Percentiles rank a stretch among this genome's conserved stretches.
phyloP scores from a whole-genome alignment of 2,797 vertebrate species.

The Rhabdophis nuchalis region DNA sequence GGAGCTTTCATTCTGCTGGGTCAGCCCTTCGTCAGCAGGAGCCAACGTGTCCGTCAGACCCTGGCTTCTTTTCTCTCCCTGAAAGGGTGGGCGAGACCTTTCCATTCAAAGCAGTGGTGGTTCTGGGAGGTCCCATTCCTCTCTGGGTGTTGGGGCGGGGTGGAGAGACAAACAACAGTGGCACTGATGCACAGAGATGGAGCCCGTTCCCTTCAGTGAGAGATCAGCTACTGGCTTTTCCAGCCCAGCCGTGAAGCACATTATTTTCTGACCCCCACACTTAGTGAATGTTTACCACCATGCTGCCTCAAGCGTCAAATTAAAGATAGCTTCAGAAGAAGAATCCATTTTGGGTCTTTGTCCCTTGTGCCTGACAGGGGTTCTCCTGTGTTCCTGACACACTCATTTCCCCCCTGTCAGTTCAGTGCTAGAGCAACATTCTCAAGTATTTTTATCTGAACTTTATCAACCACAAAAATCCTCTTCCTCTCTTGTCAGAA shows the following conservation, averaged over 20 bases:
- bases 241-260: background rate
- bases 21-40: slow-evolving; percentile 54
- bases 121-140: slow-evolving; percentile 62
- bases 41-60: slow-evolving; percentile 66
- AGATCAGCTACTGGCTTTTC: slow-evolving; percentile 14
- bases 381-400: background rate
- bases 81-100: slow-evolving; percentile 65
- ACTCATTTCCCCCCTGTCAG: background rate
- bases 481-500: background rate
- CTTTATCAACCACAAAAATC: background rate
- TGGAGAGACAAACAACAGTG: slow-evolving; percentile 26
- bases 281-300: slow-evolving; percentile 9
- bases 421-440: background rate
- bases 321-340: background rate
- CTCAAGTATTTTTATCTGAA: background rate
- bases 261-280: background rate
- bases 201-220: slow-evolving; percentile 7
- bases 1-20: slow-evolving; percentile 61
- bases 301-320: background rate
- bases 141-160: slow-evolving; percentile 39
- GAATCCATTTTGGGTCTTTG: background rate
- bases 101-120: slow-evolving; percentile 64
- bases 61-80: slow-evolving; percentile 50
- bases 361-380: background rate
- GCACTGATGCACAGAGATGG: slow-evolving; percentile 19